Evolutionary conservation across 2,113 vertebrate genomes (phyloP), one percentile per base, ranked within the genome.

Genomic region (Lepus europaeus): DNA sequence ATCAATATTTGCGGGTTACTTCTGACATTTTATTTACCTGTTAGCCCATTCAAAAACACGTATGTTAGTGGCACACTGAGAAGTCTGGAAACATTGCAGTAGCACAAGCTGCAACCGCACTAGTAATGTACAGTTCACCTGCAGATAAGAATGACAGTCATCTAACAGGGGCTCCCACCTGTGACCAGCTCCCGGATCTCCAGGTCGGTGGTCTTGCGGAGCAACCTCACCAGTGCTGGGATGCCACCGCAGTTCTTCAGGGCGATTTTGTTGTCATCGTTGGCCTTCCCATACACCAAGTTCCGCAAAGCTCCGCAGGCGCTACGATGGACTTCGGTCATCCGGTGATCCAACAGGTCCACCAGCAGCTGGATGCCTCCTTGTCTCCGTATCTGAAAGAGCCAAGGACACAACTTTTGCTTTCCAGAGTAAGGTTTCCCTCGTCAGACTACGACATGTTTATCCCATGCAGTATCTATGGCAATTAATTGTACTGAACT

Each of bases 151-250:
- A 0, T 5, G 56, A 0, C 4, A 29, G 31, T 6, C 9, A 63
- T 22, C 11, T 9, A 23, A 8, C 16, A 22, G 36, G 7, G 70
- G 87, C 16, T 77, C 98, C 97, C 97, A 99, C 99, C 99, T 99
- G 99, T 99, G 97, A 99, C 99, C 96, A 99, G 98, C 98, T 99
- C 99, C 98, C 99, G 98, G 98, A 99, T 99, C 98, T 99, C 99
- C 98, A 99, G 98, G 97, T 99, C 99, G 12, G 99, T 98, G 5
- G 99, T 99, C 98, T 99, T 99, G 91, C 99, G 99, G 76, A 99
- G 99, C 89, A 99, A 98, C 59, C 99, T 99, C 89, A 99, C 99
- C 97, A 99, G 98, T 1, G 99, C 99, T 22, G 99, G 99, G 97
- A 99, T 99, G 63, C 99, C 99, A 0, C 99, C 99, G 56, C 99